phyloP scores from a whole-genome alignment of 2,888 invertebrate species.

The Sinhomidia bicolor region DNA sequence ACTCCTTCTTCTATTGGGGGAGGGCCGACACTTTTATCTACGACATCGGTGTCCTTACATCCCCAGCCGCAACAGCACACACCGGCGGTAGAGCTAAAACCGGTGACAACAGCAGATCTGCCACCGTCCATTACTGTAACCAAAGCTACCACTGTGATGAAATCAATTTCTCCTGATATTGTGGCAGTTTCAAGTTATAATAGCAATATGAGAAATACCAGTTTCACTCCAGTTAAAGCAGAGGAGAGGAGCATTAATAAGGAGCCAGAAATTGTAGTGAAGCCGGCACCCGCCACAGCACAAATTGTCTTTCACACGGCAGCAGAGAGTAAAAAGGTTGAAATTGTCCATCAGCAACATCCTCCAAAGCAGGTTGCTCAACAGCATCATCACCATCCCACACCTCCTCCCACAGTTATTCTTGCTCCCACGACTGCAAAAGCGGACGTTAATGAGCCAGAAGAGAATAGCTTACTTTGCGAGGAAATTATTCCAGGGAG shows the following conservation, averaged over 20 bases:
- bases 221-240: conserved; percentile 40
- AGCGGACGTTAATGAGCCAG: conserved; percentile 22
- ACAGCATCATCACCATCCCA: not conserved
- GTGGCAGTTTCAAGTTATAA: conserved; percentile 51
- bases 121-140: conserved; percentile 65
- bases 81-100: conserved; percentile 30
- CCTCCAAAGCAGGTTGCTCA: not conserved
- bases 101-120: conserved; percentile 15
- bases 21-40: not conserved
- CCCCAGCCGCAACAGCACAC: not conserved
- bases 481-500: conserved; percentile 96
- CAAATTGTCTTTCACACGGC: conserved; percentile 65
- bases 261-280: conserved; percentile 55
- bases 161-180: conserved; percentile 62
- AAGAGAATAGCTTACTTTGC: conserved; percentile 85
- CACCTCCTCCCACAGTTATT: not conserved
- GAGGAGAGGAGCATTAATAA: conserved; percentile 18
- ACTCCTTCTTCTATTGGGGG: not conserved
- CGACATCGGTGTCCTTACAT: not conserved
- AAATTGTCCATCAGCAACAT: not conserved
- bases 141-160: conserved; percentile 66
- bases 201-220: not conserved
- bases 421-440: not conserved
- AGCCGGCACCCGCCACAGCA: conserved; percentile 57
- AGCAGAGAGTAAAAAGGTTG: conserved; percentile 24